Conservation (phyloP, 2,113 vertebrate species). For the Silurus asotus region DNA sequence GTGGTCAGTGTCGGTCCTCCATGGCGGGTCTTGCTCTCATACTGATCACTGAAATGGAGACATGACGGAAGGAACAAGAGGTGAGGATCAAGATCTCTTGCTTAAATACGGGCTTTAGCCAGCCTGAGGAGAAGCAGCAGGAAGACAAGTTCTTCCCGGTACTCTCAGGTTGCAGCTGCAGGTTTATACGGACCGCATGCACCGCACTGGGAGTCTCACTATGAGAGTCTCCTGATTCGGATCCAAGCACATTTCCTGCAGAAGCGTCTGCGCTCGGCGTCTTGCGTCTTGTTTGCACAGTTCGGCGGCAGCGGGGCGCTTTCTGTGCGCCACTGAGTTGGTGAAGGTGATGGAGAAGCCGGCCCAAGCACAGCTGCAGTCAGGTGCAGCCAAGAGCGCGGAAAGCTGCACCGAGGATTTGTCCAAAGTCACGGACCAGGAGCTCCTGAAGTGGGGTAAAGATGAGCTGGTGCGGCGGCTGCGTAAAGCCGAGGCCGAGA, state of each 20-base stretch:
- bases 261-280: slow-evolving; percentile 40
- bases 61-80: slow-evolving; percentile 28
- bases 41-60: slow-evolving; percentile 27
- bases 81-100: slow-evolving; percentile 45
- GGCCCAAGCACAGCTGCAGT: slow-evolving; percentile 56
- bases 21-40: slow-evolving; percentile 32
- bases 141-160: slow-evolving; percentile 32
- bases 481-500: slow-evolving; percentile 89
- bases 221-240: slow-evolving; percentile 50
- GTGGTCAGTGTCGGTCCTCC: neutral
- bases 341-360: slow-evolving; percentile 65
- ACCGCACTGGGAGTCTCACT: slow-evolving; percentile 8
- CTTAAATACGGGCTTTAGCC: slow-evolving; percentile 38
- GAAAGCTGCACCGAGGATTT: slow-evolving; percentile 79
- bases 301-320: slow-evolving; percentile 29
- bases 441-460: slow-evolving; percentile 90
- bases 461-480: slow-evolving; percentile 91
- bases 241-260: slow-evolving; percentile 46
- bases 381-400: slow-evolving; percentile 59
- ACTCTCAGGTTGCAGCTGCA: slow-evolving; percentile 46
- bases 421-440: slow-evolving; percentile 87
- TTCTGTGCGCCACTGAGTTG: slow-evolving; percentile 42
- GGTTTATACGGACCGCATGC: slow-evolving; percentile 41
- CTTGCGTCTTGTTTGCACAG: slow-evolving; percentile 36
- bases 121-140: neutral